Percentiles rank a stretch among this genome's conserved stretches.
These are phyloP conservation scores for Sicus ferrugineus DNA, from an alignment of 2,888 invertebrate genomes.

Conservation along the genomic window DNA sequence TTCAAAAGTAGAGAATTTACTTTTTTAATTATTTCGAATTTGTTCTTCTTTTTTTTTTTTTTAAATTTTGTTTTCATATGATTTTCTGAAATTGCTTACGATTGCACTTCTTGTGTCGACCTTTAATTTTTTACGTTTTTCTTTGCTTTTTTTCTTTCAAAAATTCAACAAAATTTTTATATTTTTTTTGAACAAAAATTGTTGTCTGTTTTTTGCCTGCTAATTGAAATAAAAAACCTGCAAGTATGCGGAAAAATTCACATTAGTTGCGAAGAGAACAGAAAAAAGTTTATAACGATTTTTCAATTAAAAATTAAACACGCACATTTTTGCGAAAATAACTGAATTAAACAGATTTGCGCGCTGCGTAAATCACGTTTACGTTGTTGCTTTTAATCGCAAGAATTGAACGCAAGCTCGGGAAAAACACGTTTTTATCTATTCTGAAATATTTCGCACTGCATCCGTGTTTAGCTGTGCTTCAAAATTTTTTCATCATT, in stretches of 20 bases:
- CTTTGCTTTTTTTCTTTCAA: slow-evolving; percentile 34
- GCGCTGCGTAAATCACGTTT: slow-evolving; percentile 11
- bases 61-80: slow-evolving; percentile 10
- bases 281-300: not conserved
- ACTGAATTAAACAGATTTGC: no score
- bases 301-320: slow-evolving; percentile 39
- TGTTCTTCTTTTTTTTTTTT: slow-evolving; percentile 31
- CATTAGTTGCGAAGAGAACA: not conserved
- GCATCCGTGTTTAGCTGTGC: no score
- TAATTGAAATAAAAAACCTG: slow-evolving; percentile 34
- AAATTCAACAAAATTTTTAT: slow-evolving; percentile 52
- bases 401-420: not conserved
- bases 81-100: slow-evolving; percentile 29
- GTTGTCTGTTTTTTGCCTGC: slow-evolving; percentile 42
- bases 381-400: not conserved
- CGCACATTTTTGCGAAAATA: slow-evolving; percentile 23
- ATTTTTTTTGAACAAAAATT: slow-evolving; percentile 51
- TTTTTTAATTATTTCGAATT: slow-evolving; percentile 43
- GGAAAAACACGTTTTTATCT: slow-evolving; percentile 6
- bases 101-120: slow-evolving; percentile 42
- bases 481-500: no score
- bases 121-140: slow-evolving; percentile 38
- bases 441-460: not conserved
- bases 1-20: slow-evolving; percentile 51
- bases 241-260: not conserved